These are phyloP conservation scores for Pantelozetes paolii DNA, from an alignment of 2,888 invertebrate species.

Conservation along the genomic window DNA sequence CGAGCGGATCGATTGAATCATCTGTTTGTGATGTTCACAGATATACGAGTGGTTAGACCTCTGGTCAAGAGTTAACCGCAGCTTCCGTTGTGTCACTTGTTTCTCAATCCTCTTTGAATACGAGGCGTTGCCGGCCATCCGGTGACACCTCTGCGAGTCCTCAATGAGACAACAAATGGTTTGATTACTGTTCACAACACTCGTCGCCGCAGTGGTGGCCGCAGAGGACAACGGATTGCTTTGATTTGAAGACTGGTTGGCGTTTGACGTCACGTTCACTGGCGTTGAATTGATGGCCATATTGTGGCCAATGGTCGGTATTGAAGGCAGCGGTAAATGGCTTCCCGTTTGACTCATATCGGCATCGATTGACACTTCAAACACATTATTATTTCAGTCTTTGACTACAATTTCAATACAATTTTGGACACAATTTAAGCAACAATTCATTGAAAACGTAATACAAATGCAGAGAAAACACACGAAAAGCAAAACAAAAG, in stretches of 20 bases:
- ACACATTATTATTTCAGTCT: neutral
- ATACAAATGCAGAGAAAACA: no score
- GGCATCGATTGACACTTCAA: neutral
- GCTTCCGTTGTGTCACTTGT: conserved; percentile 62
- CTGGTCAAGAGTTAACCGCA: conserved; percentile 39
- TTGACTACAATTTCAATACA: neutral
- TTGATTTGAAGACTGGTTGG: no score
- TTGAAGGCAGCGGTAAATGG: conserved; percentile 1
- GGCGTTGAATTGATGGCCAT: conserved; percentile 13
- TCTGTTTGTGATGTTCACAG: conserved; percentile 85
- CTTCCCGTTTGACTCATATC: conserved; percentile 15
- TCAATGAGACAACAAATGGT: conserved; percentile 76
- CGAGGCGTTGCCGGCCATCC: conserved; percentile 87
- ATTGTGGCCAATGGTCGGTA: conserved; percentile 15
- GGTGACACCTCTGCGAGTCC: conserved; percentile 76
- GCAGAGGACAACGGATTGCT: neutral
- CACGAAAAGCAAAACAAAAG: neutral
- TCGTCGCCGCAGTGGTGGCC: neutral
- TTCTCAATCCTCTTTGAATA: conserved; percentile 96
- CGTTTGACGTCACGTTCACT: neutral
- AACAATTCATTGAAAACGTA: no score
- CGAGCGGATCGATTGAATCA: conserved; percentile 85
- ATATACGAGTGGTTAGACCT: conserved; percentile 85
- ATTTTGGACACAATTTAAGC: no score
- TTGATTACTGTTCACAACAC: neutral